Evolutionary conservation across 2,888 invertebrate species (phyloP).

Genomic region (Piscicola geometra): DNA sequence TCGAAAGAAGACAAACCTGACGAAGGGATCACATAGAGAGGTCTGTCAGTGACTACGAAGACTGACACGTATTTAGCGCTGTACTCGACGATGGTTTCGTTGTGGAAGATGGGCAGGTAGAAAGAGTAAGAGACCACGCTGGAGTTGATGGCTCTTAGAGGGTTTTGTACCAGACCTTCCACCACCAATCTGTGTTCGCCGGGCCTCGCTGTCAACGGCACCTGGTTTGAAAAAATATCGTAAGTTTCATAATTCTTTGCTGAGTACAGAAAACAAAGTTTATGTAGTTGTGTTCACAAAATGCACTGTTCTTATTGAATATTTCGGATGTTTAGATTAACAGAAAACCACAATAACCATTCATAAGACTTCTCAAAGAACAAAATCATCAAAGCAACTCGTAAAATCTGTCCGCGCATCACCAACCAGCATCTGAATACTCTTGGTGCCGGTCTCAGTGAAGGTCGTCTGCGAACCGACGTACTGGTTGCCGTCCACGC

Average conservation of each 20-base stretch:
- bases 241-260: no score
- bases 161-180: conserved; percentile 66
- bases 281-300: no score
- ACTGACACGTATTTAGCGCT: conserved; percentile 88
- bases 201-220: conserved; percentile 75
- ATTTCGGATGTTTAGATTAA: conserved; percentile 11
- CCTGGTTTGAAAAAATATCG: conserved; percentile 56
- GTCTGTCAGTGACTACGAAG: conserved; percentile 89
- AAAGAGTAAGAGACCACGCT: conserved; percentile 26
- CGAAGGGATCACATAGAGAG: conserved; percentile 87
- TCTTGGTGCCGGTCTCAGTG: conserved; percentile 40
- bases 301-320: neutral
- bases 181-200: conserved; percentile 79
- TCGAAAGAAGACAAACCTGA: conserved; percentile 53
- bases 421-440: conserved; percentile 40
- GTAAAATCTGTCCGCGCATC: no score
- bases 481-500: conserved; percentile 76
- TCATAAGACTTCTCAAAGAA: no score
- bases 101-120: conserved; percentile 69
- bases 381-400: no score
- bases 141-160: conserved; percentile 23
- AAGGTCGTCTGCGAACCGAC: conserved; percentile 60
- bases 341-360: no score
- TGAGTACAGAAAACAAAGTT: no score
- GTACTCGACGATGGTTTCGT: conserved; percentile 80